phyloP scores from a whole-genome alignment of 2,113 vertebrate species.

The Saccopteryx leptura region DNA sequence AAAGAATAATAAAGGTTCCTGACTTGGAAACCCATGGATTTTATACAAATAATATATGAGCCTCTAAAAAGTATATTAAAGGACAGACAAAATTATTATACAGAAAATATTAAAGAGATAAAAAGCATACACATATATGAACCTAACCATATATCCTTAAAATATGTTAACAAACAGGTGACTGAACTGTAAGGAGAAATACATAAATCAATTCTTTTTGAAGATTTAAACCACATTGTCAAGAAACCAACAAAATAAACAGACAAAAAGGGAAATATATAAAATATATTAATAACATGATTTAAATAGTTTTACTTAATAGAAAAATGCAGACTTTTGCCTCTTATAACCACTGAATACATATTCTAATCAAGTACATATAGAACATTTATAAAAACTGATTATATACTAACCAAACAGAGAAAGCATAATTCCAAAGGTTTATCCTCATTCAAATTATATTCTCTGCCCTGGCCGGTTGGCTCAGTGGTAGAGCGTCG shows the following conservation, averaged over 20 bases:
- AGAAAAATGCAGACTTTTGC: background rate
- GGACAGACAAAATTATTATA: background rate
- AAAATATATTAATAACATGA: background rate
- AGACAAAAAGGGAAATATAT: background rate
- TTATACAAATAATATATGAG: background rate
- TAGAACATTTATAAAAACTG: background rate
- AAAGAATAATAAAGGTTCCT: background rate
- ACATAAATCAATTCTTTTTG: background rate
- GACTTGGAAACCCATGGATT: background rate
- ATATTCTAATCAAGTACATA: background rate
- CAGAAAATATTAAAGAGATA: background rate
- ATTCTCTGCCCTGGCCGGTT: too few species aligned
- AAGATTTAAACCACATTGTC: background rate
- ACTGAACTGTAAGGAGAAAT: background rate
- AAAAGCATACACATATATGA: background rate
- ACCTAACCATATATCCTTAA: background rate
- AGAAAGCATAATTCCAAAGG: constrained; percentile 8
- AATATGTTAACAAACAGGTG: background rate
- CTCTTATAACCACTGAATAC: background rate
- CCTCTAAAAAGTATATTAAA: background rate
- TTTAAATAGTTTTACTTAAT: background rate
- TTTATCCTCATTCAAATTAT: background rate
- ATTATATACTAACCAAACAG: background rate
- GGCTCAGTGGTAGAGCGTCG: too few species aligned
- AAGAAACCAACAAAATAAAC: constrained; percentile 8